Evolutionary conservation across 2,888 invertebrate genomes (phyloP).

Genomic region (Drosophila dives): DNA sequence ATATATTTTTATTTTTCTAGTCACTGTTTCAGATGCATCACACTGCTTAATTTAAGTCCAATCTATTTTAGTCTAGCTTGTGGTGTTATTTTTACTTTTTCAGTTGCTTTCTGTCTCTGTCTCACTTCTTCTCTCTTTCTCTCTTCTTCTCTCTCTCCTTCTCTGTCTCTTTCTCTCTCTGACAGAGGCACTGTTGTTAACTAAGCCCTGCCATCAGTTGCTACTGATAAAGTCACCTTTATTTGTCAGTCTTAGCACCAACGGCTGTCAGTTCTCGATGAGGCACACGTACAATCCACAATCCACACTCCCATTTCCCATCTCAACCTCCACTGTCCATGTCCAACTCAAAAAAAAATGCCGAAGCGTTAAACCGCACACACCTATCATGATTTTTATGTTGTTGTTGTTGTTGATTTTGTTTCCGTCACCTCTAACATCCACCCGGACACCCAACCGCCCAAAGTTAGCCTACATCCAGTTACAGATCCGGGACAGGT

Average conservation of each 20-base stretch:
- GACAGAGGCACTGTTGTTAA: background rate
- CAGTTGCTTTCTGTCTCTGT: background rate
- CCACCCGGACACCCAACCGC: conserved; percentile 7
- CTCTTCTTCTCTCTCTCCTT: background rate
- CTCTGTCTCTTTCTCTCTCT: background rate
- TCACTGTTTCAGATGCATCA: background rate
- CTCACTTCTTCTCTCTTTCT: background rate
- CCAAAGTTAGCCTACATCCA: conserved; percentile 21
- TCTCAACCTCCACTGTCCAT: conserved; percentile 32
- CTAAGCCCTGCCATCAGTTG: conserved; percentile 66
- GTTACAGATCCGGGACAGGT: conserved; percentile 19
- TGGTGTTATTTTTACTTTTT: conserved; percentile 4
- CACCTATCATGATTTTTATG: conserved; percentile 66
- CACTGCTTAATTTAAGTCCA: conserved; percentile 3
- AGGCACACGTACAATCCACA: conserved; percentile 60
- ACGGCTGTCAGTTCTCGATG: conserved; percentile 50
- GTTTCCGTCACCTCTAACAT: conserved; percentile 56
- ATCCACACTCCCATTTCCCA: background rate
- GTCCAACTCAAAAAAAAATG: conserved; percentile 38
- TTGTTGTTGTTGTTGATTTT: conserved; percentile 26
- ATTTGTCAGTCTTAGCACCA: conserved; percentile 74
- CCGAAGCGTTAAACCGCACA: conserved; percentile 78
- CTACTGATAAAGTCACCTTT: conserved; percentile 75
- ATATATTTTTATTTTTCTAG: background rate
- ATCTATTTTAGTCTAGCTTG: conserved; percentile 7